phyloP scores from a whole-genome alignment of 1,140 invertebrate genomes.

The Drosophila aff. region DNA sequence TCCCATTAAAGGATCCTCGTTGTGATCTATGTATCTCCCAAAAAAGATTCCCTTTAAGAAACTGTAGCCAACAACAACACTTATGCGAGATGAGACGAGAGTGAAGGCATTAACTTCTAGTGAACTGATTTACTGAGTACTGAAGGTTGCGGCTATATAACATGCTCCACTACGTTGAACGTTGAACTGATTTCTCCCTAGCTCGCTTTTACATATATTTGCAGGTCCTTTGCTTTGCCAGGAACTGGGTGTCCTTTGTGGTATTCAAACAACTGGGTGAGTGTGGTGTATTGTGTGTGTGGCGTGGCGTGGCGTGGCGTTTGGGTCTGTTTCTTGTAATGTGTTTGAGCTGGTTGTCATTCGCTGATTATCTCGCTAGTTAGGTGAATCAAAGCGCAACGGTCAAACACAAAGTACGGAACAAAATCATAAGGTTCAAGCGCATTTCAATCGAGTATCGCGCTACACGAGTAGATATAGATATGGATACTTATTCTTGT shows the following conservation, averaged over 20 bases:
- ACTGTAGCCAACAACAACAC: slow-evolving; percentile 40
- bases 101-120: slow-evolving; percentile 49
- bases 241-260: slow-evolving; percentile 17
- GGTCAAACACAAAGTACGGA: slow-evolving; percentile 70
- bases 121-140: slow-evolving; percentile 41
- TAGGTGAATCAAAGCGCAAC: slow-evolving; percentile 80
- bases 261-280: slow-evolving; percentile 1
- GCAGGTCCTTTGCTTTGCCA: slow-evolving; percentile 11
- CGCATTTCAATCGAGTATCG: slow-evolving; percentile 79
- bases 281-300: neutral
- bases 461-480: slow-evolving; percentile 44
- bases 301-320: slow-evolving; percentile 1
- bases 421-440: slow-evolving; percentile 59
- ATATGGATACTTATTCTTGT: slow-evolving; percentile 8
- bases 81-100: slow-evolving; percentile 41
- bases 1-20: neutral
- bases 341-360: slow-evolving; percentile 52
- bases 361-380: slow-evolving; percentile 73
- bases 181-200: slow-evolving; percentile 35
- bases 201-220: slow-evolving; percentile 14
- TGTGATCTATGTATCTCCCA: slow-evolving; percentile 1
- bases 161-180: slow-evolving; percentile 50
- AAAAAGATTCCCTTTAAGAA: neutral
- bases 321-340: slow-evolving; percentile 10
- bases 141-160: slow-evolving; percentile 40